Evolutionary conservation across 2,113 vertebrate genomes (phyloP).

Genomic region (Nesoenas mayeri): DNA sequence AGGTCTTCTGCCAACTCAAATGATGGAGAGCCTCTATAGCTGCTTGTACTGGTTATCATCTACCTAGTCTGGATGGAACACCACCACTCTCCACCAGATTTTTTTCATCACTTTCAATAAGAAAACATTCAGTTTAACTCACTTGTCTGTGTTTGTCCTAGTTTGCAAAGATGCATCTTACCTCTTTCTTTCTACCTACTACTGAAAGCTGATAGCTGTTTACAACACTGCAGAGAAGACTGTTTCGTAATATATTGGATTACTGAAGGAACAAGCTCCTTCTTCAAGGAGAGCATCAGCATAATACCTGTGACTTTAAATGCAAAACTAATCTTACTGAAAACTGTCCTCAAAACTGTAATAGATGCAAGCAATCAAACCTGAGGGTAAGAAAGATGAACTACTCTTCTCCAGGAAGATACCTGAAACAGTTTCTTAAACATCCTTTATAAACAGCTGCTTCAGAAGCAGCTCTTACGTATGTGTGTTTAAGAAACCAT

Average conservation of each 20-base stretch:
- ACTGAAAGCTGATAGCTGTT: neutral
- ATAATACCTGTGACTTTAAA: neutral
- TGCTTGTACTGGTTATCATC: neutral
- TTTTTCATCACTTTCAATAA: neutral
- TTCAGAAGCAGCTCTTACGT: neutral
- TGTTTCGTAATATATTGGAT: neutral
- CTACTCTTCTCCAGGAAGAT: neutral
- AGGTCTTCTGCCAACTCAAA: neutral
- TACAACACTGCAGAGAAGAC: neutral
- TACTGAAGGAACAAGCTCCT: neutral
- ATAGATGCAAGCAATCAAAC: neutral
- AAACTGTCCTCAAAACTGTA: neutral
- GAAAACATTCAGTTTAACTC: neutral
- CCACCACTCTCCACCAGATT: neutral
- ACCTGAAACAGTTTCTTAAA: neutral
- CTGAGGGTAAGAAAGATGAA: neutral
- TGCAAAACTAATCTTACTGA: neutral
- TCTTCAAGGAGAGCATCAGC: neutral
- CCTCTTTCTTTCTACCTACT: neutral
- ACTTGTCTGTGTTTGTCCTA: neutral
- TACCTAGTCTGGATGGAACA: neutral
- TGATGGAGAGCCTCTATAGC: neutral
- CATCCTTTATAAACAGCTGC: neutral
- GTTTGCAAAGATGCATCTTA: accelerated
- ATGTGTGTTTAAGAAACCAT: neutral